phyloP scores from a whole-genome alignment of 2,797 vertebrate species.

The Thamnophis elegans region DNA sequence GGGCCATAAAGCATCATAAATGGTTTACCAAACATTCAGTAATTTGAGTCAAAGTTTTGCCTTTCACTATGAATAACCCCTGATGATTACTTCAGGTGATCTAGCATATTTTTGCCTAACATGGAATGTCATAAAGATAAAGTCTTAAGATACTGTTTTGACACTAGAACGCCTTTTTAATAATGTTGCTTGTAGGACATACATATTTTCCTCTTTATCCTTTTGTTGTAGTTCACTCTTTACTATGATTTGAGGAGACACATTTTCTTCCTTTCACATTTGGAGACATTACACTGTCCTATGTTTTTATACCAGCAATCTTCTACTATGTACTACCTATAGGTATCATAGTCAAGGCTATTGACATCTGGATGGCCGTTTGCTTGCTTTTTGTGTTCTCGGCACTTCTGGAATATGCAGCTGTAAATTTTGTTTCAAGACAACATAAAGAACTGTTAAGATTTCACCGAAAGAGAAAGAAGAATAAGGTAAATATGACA shows the following conservation, averaged over 20 bases:
- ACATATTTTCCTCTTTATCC: neutral
- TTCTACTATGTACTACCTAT: slow-evolving; percentile 6
- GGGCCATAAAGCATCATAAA: neutral
- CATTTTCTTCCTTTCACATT: slow-evolving; percentile 8
- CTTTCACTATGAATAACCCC: neutral
- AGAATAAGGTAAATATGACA: slow-evolving; percentile 79
- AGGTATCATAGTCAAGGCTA: slow-evolving; percentile 99
- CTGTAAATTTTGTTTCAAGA: slow-evolving; percentile 96
- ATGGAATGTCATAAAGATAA: neutral
- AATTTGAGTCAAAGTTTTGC: neutral
- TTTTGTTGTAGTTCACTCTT: neutral
- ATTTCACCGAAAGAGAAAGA: slow-evolving; percentile 84
- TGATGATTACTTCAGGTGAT: neutral
- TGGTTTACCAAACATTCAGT: neutral
- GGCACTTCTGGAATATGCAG: slow-evolving; percentile 92
- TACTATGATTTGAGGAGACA: neutral
- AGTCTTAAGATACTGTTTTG: neutral
- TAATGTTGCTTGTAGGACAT: neutral
- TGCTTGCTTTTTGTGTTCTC: slow-evolving; percentile 97
- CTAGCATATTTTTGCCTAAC: neutral
- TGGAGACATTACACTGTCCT: slow-evolving; percentile 7
- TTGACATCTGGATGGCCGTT: slow-evolving; percentile 99
- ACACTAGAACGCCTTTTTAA: neutral
- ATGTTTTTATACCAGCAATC: slow-evolving; percentile 8
- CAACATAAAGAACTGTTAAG: slow-evolving; percentile 94